Percentiles rank a stretch among this genome's conserved stretches.
Evolutionary conservation across 2,113 vertebrate species (phyloP).

Genomic region (Nothoprocta perdicaria): DNA sequence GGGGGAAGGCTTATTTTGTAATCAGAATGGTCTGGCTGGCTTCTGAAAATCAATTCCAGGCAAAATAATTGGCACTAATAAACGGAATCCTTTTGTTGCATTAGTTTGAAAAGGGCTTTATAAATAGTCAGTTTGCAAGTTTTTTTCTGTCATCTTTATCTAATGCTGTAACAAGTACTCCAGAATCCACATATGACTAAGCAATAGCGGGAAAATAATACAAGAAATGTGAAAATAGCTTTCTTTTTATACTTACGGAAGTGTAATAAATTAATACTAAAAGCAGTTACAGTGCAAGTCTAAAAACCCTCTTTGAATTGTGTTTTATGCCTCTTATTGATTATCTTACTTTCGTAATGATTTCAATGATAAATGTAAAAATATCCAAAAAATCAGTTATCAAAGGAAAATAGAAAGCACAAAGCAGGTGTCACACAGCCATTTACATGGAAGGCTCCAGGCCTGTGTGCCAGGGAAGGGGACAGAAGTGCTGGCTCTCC

Average conservation of each 20-base stretch:
- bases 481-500: neutral
- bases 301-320: neutral
- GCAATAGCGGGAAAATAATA: constrained; percentile 29
- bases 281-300: constrained; percentile 34
- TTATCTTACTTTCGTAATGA: constrained; percentile 27
- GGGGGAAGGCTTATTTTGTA: neutral
- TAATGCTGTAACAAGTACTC: constrained; percentile 40
- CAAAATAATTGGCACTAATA: constrained; percentile 55
- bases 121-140: neutral
- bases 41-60: constrained; percentile 28
- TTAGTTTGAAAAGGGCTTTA: constrained; percentile 17
- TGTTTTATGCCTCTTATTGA: constrained; percentile 66
- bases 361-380: constrained; percentile 63
- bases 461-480: neutral
- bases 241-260: constrained; percentile 49
- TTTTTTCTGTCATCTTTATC: constrained; percentile 45
- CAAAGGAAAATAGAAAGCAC: neutral
- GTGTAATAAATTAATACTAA: constrained; percentile 62
- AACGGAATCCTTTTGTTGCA: constrained; percentile 14
- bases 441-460: neutral
- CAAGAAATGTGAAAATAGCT: constrained; percentile 52
- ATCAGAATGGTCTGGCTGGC: neutral
- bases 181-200: constrained; percentile 8
- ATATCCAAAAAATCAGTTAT: neutral
- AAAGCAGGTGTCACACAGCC: neutral